These are phyloP conservation scores for Eurystomus gularis DNA, from an alignment of 2,113 vertebrate genomes.

Conservation along the genomic window DNA sequence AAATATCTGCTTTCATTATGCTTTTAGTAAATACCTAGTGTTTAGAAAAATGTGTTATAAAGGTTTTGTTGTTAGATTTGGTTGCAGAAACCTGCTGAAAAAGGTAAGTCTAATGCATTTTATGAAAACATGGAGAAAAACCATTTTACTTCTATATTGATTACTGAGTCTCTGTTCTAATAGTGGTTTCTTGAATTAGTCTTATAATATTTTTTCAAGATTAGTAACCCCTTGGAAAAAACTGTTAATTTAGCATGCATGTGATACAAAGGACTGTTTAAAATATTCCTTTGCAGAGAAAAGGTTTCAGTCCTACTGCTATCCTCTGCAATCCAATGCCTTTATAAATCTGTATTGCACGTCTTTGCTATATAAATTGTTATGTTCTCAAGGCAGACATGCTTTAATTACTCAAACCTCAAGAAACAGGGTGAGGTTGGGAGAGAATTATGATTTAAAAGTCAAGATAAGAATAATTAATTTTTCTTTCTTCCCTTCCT, in stretches of 20 bases:
- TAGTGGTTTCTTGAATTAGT: neutral
- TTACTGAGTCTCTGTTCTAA: neutral
- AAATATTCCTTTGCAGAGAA: neutral
- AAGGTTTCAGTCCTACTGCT: neutral
- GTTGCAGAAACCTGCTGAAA: neutral
- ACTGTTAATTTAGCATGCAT: neutral
- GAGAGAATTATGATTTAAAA: neutral
- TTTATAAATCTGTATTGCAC: neutral
- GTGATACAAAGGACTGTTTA: neutral
- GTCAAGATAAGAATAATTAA: neutral
- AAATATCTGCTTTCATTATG: neutral
- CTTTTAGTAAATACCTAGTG: neutral
- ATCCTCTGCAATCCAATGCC: neutral
- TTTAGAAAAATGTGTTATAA: neutral
- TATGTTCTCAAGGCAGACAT: neutral
- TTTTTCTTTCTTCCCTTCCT: neutral
- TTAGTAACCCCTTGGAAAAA: neutral
- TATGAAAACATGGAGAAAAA: neutral
- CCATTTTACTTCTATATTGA: neutral
- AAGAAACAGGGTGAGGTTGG: neutral
- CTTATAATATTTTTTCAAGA: neutral
- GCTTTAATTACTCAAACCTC: neutral
- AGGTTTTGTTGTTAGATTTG: neutral
- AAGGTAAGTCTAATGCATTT: neutral
- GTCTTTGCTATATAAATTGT: neutral